Evolutionary conservation across 1,140 invertebrate genomes (phyloP).

Genomic region (Drosophila arawakana): DNA sequence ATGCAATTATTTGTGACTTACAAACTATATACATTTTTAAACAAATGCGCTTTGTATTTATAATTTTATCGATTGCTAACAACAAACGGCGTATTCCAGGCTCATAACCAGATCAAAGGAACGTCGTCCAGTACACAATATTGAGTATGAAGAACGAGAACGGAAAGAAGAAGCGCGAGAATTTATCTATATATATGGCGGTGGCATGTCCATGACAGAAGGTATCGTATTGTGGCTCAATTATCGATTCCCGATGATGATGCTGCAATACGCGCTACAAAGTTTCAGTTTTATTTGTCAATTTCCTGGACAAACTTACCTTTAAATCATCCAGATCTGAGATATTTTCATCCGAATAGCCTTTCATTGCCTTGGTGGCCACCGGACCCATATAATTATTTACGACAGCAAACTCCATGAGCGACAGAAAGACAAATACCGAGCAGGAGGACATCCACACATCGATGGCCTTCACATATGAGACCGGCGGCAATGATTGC

Average conservation of each 20-base stretch:
- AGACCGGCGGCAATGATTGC: slow-evolving; percentile 94
- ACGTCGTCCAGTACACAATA: slow-evolving; percentile 95
- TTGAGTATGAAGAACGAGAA: slow-evolving; percentile 95
- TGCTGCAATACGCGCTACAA: slow-evolving; percentile 64
- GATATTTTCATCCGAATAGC: slow-evolving; percentile 94
- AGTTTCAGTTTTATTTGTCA: slow-evolving; percentile 26
- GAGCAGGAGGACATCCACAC: slow-evolving; percentile 97
- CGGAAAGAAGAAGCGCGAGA: slow-evolving; percentile 94
- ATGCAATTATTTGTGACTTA: slow-evolving; percentile 73
- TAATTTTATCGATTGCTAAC: slow-evolving; percentile 34
- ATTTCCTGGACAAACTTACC: slow-evolving; percentile 83
- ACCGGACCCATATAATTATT: slow-evolving; percentile 96
- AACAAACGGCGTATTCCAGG: slow-evolving; percentile 2
- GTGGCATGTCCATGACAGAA: slow-evolving; percentile 93
- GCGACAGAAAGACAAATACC: slow-evolving; percentile 95
- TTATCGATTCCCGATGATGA: slow-evolving; percentile 85
- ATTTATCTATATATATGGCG: slow-evolving; percentile 93
- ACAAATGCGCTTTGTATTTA: slow-evolving; percentile 77
- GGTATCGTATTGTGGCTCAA: slow-evolving; percentile 91
- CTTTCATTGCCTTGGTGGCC: slow-evolving; percentile 95
- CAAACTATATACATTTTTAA: slow-evolving; percentile 83
- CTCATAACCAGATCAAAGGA: slow-evolving; percentile 86
- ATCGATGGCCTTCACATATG: slow-evolving; percentile 96
- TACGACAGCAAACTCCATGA: slow-evolving; percentile 96
- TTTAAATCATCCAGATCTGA: slow-evolving; percentile 91